A percentile compares a stretch with the other conserved stretches of the same genome.
phyloP scores from a whole-genome alignment of 2,888 invertebrate species.

The Margaritifera margaritifera region DNA sequence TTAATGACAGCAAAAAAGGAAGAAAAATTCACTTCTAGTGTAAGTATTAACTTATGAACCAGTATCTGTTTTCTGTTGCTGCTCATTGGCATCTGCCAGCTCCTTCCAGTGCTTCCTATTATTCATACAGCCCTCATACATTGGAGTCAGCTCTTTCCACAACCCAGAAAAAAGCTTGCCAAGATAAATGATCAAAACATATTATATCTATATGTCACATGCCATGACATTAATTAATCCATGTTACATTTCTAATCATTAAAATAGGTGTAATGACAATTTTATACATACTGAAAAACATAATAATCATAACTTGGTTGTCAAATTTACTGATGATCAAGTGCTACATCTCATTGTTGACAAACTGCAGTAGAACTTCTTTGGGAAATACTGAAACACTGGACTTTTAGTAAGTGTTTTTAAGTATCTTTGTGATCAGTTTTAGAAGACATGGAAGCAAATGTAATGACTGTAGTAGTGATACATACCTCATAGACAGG shows the following conservation, averaged over 20 bases:
- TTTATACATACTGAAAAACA: background rate
- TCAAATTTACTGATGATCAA: conserved; percentile 4
- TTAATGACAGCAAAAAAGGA: no score
- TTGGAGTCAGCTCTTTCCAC: conserved; percentile 67
- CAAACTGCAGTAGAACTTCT: background rate
- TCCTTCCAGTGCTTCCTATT: conserved; percentile 62
- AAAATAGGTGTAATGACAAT: no score
- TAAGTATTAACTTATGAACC: conserved; percentile 31
- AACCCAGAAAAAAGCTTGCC: conserved; percentile 70
- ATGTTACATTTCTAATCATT: no score
- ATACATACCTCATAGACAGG: conserved; percentile 71
- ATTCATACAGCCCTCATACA: conserved; percentile 57
- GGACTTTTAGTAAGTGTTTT: background rate
- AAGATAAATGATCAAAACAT: conserved; percentile 10
- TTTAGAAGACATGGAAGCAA: no score
- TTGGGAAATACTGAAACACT: background rate
- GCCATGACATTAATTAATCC: no score
- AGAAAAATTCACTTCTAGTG: conserved; percentile 7
- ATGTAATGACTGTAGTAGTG: background rate
- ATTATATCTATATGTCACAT: no score
- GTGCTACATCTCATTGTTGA: background rate
- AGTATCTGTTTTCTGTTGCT: conserved; percentile 16
- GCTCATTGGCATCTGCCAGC: conserved; percentile 33
- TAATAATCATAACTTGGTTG: conserved; percentile 2
- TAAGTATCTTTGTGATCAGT: no score